phyloP scores from a whole-genome alignment of 2,888 invertebrate species.

The Alcis repandata region DNA sequence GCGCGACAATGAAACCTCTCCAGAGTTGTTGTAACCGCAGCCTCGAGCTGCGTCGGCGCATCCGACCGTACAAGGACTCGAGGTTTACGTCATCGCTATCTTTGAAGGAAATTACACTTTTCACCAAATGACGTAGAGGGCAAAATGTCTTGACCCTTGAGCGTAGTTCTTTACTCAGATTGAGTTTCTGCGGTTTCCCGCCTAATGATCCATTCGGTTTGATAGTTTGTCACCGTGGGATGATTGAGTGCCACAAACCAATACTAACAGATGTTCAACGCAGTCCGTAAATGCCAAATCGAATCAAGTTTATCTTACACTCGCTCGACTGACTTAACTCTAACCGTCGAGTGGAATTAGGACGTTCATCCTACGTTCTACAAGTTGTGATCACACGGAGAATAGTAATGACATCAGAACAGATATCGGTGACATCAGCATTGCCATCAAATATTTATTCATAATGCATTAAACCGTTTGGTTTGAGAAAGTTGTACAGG shows the following conservation, averaged over 20 bases:
- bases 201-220: slow-evolving; percentile 38
- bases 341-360: slow-evolving; percentile 32
- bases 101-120: slow-evolving; percentile 54
- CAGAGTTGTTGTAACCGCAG: slow-evolving; percentile 80
- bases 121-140: slow-evolving; percentile 49
- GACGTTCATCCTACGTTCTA: slow-evolving; percentile 2
- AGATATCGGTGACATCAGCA: slow-evolving; percentile 57
- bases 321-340: background rate
- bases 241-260: slow-evolving; percentile 43
- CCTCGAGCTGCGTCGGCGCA: slow-evolving; percentile 77
- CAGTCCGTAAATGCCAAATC: slow-evolving; percentile 26
- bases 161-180: slow-evolving; percentile 33
- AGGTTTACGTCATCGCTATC: slow-evolving; percentile 65
- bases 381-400: slow-evolving; percentile 4
- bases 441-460: slow-evolving; percentile 15
- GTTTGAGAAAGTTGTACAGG: slow-evolving; percentile 33
- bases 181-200: slow-evolving; percentile 49
- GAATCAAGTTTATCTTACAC: slow-evolving; percentile 30
- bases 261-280: slow-evolving; percentile 43
- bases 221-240: slow-evolving; percentile 49
- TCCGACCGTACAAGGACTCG: slow-evolving; percentile 81
- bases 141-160: slow-evolving; percentile 48
- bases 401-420: slow-evolving; percentile 12
- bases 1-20: slow-evolving; percentile 80
- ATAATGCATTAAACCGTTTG: slow-evolving; percentile 16